These are phyloP conservation scores for Ceratotherium simum DNA, from an alignment of 2,113 vertebrate genomes.

Conservation along the genomic window DNA sequence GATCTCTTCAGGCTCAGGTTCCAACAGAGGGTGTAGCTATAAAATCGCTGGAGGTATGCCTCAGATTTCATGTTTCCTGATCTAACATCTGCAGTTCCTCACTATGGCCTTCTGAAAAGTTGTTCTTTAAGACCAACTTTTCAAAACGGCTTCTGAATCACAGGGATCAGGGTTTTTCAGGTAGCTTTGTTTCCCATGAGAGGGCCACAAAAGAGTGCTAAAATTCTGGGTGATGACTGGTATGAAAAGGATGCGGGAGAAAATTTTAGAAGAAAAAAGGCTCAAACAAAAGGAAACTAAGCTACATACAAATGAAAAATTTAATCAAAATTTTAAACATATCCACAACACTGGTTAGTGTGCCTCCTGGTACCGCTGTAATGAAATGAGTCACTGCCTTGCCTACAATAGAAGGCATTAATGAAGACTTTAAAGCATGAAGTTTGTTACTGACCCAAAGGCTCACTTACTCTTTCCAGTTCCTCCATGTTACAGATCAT, in stretches of 20 bases:
- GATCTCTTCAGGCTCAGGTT: background rate
- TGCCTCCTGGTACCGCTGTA: background rate
- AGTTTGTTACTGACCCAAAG: background rate
- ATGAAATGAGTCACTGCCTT: background rate
- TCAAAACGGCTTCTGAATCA: background rate
- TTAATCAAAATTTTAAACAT: background rate
- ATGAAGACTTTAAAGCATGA: background rate
- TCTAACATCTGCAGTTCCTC: background rate
- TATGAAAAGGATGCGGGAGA: background rate
- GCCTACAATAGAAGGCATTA: background rate
- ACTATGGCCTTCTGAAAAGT: background rate
- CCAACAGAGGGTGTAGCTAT: background rate
- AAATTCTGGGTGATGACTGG: background rate
- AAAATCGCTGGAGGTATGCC: background rate
- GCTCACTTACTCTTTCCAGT: slow-evolving; percentile 93
- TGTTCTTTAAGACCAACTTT: background rate
- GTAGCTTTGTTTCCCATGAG: background rate
- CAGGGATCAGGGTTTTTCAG: background rate
- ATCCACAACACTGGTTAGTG: background rate
- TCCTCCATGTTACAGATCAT: slow-evolving; percentile 99
- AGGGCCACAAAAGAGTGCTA: background rate
- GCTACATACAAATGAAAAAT: background rate
- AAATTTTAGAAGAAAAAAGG: background rate
- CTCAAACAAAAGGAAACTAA: background rate
- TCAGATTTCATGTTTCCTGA: background rate